Conservation (phyloP, 1,140 invertebrate genomes). For the Calliphora vicina region DNA sequence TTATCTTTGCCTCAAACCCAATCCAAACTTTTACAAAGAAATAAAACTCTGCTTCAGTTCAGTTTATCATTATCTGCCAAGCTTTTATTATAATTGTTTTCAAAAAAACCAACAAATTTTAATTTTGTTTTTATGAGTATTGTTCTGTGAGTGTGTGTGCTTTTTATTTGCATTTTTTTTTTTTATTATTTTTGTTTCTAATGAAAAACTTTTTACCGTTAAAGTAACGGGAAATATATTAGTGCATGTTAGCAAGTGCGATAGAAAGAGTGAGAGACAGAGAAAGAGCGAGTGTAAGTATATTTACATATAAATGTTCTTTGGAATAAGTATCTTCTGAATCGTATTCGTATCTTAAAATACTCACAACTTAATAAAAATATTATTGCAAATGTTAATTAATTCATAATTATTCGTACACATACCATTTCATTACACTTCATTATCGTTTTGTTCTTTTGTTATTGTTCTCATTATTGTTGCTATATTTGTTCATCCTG, state of each 20-base stretch:
- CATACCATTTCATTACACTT: neutral
- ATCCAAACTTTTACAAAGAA: neutral
- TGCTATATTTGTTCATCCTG: too few species aligned
- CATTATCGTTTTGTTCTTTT: neutral
- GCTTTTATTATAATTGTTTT: neutral
- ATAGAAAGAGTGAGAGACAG: too few species aligned
- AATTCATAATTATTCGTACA: neutral
- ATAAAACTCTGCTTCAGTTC: neutral
- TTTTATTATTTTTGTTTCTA: neutral
- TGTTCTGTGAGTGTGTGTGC: neutral
- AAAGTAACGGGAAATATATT: neutral
- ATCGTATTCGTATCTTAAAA: neutral
- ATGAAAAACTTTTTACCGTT: neutral
- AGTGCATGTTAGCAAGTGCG: neutral
- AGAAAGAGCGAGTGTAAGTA: too few species aligned
- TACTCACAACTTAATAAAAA: slow-evolving; percentile 1
- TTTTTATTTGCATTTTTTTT: neutral
- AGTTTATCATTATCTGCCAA: slow-evolving; percentile 4
- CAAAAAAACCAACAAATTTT: neutral
- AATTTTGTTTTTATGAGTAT: neutral
- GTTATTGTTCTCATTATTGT: too few species aligned
- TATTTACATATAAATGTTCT: neutral
- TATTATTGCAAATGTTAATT: slow-evolving; percentile 8
- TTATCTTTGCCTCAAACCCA: neutral
- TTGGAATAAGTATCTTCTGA: neutral